Base-by-base conservation (phyloP, 2,113 vertebrate genomes). In the Pycnonotus jocosus region DNA sequence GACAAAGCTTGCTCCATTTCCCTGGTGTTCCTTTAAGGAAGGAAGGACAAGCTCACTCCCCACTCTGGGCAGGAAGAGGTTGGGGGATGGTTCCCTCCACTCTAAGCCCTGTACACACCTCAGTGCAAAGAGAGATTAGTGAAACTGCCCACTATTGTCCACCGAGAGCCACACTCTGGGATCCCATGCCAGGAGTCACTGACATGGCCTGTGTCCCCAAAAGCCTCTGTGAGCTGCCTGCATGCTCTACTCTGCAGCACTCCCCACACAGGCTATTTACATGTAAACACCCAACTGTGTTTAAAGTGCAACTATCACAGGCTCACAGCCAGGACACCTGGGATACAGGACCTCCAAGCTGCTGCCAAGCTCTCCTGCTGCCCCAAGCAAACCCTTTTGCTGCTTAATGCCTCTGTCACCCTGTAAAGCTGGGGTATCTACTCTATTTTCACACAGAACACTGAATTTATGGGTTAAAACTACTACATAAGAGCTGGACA, bases 131-230 rank as follows among this genome's bases (percentile, higher is more conserved):
- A 60, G 22, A 11, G 31, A 19, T 64, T 38, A 22, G 6, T 5
- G 0, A 28, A 30, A 31, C 24, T 44, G 11, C 44, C 42, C 8
- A 0, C 35, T 14, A 8, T 1, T 38, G 11, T 7, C 58, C 31
- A 16, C 16, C 3, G 7, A 30, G 14, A 35, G 56, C 15, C 37
- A 44, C 14, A 0, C n/a, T 9, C 9, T 3, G 19, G 57, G 21
- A 47, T 15, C 11, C 47, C 30, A 42, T 42, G 33, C 60, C 58
- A 73, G 60, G 24, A 81, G 5, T 3, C 51, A 37, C 54, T 14
- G 27, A 37, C 30, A 11, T 2, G 8, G 2, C 11, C 54, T 30
- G 42, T 23, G 11, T 44, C 27, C 54, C 61, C 70, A 66, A 1
- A n/a, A 3, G 6, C 9, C 45, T 23, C 62, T 38, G 44, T 1